These are phyloP conservation scores for Nemotelus nigrinus DNA, from an alignment of 2,888 invertebrate species.

Conservation along the genomic window DNA sequence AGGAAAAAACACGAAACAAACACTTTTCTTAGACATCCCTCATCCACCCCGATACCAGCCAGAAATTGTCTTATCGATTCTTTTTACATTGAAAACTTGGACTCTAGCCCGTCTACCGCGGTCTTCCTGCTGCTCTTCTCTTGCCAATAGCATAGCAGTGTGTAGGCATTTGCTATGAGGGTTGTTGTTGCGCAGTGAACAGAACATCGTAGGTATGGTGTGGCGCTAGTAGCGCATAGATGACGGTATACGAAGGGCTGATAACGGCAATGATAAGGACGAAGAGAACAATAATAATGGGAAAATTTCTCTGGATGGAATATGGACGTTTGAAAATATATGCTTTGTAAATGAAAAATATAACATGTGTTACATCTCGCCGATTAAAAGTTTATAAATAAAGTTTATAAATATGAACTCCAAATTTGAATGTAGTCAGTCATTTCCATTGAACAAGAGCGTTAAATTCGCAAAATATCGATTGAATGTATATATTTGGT, in stretches of 20 bases:
- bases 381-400: too few species aligned
- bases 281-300: slow-evolving; percentile 6
- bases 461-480: too few species aligned
- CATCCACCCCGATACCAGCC: slow-evolving; percentile 42
- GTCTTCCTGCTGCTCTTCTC: slow-evolving; percentile 19
- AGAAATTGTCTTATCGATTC: slow-evolving; percentile 42
- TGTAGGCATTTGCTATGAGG: slow-evolving; percentile 17
- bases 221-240: background rate
- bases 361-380: too few species aligned
- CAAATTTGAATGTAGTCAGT: too few species aligned
- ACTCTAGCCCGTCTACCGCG: slow-evolving; percentile 12
- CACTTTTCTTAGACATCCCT: slow-evolving; percentile 63
- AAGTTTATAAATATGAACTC: too few species aligned
- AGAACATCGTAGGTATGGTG: background rate
- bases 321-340: too few species aligned
- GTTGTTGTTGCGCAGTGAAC: slow-evolving; percentile 25
- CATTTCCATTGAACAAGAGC: too few species aligned
- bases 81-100: slow-evolving; percentile 33
- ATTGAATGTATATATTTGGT: too few species aligned
- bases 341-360: too few species aligned
- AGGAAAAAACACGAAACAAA: slow-evolving; percentile 55
- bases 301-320: background rate
- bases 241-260: too few species aligned
- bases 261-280: background rate
- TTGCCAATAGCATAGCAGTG: background rate